A percentile compares a stretch with the other conserved stretches of the same genome.
Evolutionary conservation across 2,113 vertebrate species (phyloP).

Genomic region (Carlito syrichta): DNA sequence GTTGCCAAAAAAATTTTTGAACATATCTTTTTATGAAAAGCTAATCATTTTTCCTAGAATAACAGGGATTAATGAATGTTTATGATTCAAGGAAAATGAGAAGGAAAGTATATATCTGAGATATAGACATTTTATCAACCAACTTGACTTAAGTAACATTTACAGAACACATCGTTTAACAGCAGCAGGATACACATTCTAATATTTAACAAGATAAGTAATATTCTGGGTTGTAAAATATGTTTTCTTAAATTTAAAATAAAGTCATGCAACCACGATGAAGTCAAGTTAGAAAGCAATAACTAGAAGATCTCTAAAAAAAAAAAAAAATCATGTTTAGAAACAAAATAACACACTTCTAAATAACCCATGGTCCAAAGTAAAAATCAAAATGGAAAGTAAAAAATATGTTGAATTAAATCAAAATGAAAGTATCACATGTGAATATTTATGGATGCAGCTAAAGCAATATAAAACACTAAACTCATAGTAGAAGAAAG

Average conservation of each 20-base stretch:
- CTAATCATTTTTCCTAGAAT: background rate
- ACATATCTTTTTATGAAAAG: background rate
- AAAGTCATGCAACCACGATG: background rate
- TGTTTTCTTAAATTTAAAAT: background rate
- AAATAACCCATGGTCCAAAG: background rate
- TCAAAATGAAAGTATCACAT: background rate
- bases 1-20: background rate
- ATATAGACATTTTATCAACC: background rate
- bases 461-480: background rate
- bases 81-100: background rate
- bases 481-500: background rate
- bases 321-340: background rate
- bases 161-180: background rate
- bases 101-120: background rate
- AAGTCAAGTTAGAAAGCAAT: background rate
- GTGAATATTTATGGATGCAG: background rate
- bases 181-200: background rate
- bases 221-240: background rate
- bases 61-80: background rate
- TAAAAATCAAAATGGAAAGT: background rate
- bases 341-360: background rate
- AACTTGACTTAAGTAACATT: background rate
- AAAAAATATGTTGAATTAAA: background rate
- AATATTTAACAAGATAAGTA: background rate
- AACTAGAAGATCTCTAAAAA: background rate